phyloP scores from a whole-genome alignment of 2,888 invertebrate genomes.

The Gordius sp. region DNA sequence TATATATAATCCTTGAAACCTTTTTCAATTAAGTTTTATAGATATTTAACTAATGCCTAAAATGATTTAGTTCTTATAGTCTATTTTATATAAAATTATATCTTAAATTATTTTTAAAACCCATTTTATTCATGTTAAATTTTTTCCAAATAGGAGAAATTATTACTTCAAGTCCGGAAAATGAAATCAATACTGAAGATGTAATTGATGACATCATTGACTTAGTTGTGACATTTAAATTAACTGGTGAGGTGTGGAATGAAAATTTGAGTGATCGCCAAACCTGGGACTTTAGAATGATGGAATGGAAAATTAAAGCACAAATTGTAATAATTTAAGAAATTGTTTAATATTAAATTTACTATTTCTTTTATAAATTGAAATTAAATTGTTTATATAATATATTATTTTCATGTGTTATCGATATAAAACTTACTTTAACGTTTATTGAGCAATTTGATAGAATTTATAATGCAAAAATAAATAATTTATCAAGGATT shows the following conservation, averaged over 20 bases:
- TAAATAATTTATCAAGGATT: background rate
- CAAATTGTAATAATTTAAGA: background rate
- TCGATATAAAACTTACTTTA: background rate
- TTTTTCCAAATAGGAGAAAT: too few species aligned
- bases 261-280: background rate
- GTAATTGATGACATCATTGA: background rate
- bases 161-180: too few species aligned
- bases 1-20: too few species aligned
- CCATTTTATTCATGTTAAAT: too few species aligned
- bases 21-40: too few species aligned
- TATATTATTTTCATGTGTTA: background rate
- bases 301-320: constrained; percentile 7
- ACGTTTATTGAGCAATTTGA: background rate
- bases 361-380: too few species aligned
- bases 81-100: too few species aligned
- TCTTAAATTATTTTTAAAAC: too few species aligned
- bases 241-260: background rate
- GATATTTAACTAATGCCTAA: too few species aligned
- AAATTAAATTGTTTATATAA: too few species aligned
- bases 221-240: background rate
- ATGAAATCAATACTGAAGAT: too few species aligned
- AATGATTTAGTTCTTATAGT: too few species aligned
- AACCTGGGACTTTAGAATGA: background rate
- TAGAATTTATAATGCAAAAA: background rate
- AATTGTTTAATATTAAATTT: background rate